A percentile compares a stretch with the other conserved stretches of the same genome.
Evolutionary conservation across 2,888 invertebrate genomes (phyloP).

Genomic region (Leptogaster cylindrica): DNA sequence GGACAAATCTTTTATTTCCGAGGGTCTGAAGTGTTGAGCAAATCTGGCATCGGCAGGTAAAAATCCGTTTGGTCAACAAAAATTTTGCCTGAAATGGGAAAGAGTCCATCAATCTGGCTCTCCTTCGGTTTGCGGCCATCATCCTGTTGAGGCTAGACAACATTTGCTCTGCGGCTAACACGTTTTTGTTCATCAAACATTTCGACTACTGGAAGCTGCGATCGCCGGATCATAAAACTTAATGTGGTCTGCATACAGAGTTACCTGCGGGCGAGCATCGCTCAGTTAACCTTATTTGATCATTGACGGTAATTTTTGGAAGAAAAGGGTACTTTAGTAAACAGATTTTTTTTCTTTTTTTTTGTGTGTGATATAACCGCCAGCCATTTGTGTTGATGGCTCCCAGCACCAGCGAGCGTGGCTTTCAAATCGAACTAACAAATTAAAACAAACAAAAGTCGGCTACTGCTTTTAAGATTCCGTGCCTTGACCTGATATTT

Average conservation of each 20-base stretch:
- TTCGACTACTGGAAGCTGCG: constrained; percentile 21
- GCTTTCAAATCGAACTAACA: constrained; percentile 38
- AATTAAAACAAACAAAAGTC: constrained; percentile 40
- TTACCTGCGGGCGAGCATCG: constrained; percentile 3
- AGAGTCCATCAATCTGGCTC: too few relatives aligned
- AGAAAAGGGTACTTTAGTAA: constrained; percentile 28
- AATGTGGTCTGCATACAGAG: constrained; percentile 27
- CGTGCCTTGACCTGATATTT: constrained; percentile 27
- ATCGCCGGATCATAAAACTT: constrained; percentile 37
- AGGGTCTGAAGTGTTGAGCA: constrained; percentile 10
- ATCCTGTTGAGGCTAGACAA: constrained; percentile 16
- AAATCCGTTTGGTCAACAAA: constrained; percentile 34
- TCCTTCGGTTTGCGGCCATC: neutral
- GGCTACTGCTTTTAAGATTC: constrained; percentile 38
- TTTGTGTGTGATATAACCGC: constrained; percentile 32
- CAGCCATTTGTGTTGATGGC: neutral
- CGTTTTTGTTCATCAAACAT: constrained; percentile 22
- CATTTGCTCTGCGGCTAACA: constrained; percentile 32
- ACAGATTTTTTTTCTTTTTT: constrained; percentile 24
- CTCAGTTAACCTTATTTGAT: constrained; percentile 32
- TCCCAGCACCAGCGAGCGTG: constrained; percentile 8
- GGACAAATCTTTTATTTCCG: constrained; percentile 37
- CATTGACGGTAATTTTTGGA: constrained; percentile 38
- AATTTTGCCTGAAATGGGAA: neutral
- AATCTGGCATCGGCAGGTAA: constrained; percentile 5